Evolutionary conservation across 2,888 invertebrate species (phyloP).

Genomic region (Tetheella fluctuosa): DNA sequence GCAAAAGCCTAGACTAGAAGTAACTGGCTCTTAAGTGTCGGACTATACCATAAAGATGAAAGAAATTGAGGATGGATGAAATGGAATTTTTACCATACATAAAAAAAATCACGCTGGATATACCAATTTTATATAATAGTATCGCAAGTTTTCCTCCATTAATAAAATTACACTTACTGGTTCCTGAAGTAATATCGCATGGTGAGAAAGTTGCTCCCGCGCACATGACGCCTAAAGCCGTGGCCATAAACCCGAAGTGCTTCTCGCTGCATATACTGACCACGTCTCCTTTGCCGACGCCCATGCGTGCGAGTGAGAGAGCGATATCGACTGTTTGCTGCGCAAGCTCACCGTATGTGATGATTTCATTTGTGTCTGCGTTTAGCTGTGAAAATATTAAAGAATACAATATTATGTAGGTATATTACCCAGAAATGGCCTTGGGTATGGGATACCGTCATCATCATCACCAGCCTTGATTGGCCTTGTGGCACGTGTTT

Average conservation of each 20-base stretch:
- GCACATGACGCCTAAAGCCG: constrained; percentile 37
- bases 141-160: no score
- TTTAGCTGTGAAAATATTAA: constrained; percentile 21
- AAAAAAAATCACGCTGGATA: no score
- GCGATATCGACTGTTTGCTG: constrained; percentile 50
- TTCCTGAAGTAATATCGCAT: constrained; percentile 29
- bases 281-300: constrained; percentile 50
- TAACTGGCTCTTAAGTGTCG: no score
- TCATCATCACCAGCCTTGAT: no score
- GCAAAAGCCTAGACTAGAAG: no score
- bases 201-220: constrained; percentile 39
- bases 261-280: constrained; percentile 44
- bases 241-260: constrained; percentile 35
- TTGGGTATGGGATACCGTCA: no score
- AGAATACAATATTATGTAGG: no score
- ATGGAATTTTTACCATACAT: no score
- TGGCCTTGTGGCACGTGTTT: no score
- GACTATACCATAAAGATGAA: no score
- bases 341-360: constrained; percentile 44
- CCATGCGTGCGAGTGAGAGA: constrained; percentile 48
- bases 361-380: constrained; percentile 34
- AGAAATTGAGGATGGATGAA: no score
- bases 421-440: no score
- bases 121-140: neutral
- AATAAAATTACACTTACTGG: constrained; percentile 26